Percentiles rank a stretch among this genome's conserved stretches.
Conservation (phyloP, 1,140 invertebrate genomes). For the Hylaeus anthracinus region DNA sequence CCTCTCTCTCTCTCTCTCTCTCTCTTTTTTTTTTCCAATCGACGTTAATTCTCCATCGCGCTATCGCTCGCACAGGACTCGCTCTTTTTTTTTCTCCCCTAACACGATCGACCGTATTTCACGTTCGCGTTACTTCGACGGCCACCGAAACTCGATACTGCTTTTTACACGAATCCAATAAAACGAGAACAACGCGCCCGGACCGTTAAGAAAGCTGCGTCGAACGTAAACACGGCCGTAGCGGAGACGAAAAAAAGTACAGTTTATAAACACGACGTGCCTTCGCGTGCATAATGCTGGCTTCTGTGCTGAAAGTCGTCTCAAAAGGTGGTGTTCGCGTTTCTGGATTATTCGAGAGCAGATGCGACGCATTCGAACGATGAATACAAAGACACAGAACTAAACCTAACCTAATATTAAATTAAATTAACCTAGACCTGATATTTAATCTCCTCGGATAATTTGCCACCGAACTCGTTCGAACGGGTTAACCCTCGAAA, state of each 20-base stretch:
- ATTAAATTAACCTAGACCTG: too few species aligned
- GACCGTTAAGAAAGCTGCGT: neutral
- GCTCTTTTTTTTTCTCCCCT: neutral
- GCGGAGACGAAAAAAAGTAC: neutral
- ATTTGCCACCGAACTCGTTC: neutral
- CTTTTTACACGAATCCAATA: too few species aligned
- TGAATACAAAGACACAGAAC: too few species aligned
- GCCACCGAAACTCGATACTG: neutral
- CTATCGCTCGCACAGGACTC: neutral
- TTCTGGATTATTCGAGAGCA: too few species aligned
- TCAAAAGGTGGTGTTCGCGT: neutral
- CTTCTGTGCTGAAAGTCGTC: neutral
- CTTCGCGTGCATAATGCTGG: neutral
- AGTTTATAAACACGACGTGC: neutral
- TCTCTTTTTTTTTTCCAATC: neutral
- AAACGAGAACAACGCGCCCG: neutral
- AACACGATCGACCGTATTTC: neutral
- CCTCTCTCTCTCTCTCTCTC: neutral
- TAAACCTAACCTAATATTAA: too few species aligned
- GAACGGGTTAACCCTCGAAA: neutral
- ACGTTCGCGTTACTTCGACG: neutral
- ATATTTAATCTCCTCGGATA: neutral
- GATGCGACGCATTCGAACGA: too few species aligned
- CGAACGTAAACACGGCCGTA: neutral
- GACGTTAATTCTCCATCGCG: conserved; percentile 20